Conservation (phyloP, 2,888 invertebrate species). For the Nasonovia ribisnigri region DNA sequence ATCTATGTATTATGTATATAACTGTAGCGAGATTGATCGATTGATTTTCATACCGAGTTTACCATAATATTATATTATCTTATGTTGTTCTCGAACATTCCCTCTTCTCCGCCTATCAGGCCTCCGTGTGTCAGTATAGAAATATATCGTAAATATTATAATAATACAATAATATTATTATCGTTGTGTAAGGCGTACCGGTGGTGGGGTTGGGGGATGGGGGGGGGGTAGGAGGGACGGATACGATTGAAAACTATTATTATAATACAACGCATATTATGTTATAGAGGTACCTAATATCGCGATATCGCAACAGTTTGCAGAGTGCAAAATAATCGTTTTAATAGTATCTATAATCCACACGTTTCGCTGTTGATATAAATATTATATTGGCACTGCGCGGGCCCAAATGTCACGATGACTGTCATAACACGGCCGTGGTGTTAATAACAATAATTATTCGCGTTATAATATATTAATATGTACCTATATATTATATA, state of each 20-base stretch:
- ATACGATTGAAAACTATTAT: background rate
- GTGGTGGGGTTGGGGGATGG: too few relatives aligned
- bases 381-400: background rate
- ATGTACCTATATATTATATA: background rate
- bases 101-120: background rate
- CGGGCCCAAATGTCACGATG: background rate
- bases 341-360: background rate
- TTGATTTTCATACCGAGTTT: constrained; percentile 2
- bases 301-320: background rate
- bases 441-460: constrained; percentile 1
- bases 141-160: background rate
- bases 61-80: background rate
- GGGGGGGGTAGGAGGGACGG: background rate
- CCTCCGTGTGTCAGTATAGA: background rate
- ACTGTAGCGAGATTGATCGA: background rate
- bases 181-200: background rate
- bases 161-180: background rate
- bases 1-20: background rate
- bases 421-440: background rate
- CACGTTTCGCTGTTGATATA: background rate
- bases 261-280: background rate
- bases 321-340: background rate
- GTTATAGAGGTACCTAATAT: background rate
- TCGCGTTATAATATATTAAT: background rate
- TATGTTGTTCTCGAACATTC: background rate